A percentile compares a stretch with the other conserved stretches of the same genome.
phyloP scores from a whole-genome alignment of 2,888 invertebrate genomes.

The Bombylius discolor region DNA sequence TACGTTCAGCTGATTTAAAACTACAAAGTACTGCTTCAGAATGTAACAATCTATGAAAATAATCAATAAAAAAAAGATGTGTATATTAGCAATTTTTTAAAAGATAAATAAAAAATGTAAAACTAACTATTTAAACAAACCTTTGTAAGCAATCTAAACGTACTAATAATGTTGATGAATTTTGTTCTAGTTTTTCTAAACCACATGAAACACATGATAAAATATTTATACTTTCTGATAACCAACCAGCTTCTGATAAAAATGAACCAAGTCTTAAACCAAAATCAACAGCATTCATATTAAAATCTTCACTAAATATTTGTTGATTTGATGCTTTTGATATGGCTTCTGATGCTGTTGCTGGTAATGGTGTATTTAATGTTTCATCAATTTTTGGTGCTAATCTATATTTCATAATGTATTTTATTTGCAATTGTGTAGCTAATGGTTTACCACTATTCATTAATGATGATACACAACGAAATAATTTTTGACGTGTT shows the following conservation, averaged over 20 bases:
- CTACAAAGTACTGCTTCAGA: slow-evolving; percentile 72
- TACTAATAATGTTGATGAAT: slow-evolving; percentile 47
- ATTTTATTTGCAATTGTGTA: slow-evolving; percentile 24
- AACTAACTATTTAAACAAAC: slow-evolving; percentile 35
- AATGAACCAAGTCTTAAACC: slow-evolving; percentile 51
- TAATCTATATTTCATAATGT: slow-evolving; percentile 19
- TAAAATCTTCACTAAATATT: slow-evolving; percentile 16
- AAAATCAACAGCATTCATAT: slow-evolving; percentile 25
- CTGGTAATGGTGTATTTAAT: not conserved
- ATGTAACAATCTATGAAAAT: slow-evolving; percentile 56
- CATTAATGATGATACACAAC: slow-evolving; percentile 27
- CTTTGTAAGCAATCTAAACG: slow-evolving; percentile 76
- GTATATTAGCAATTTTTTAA: not conserved
- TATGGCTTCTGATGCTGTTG: slow-evolving; percentile 8
- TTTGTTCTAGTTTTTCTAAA: slow-evolving; percentile 43
- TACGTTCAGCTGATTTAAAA: slow-evolving; percentile 62
- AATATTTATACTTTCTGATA: slow-evolving; percentile 60
- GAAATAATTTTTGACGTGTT: slow-evolving; percentile 30
- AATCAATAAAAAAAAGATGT: not conserved
- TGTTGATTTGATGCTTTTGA: slow-evolving; percentile 12
- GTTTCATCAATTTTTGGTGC: slow-evolving; percentile 12
- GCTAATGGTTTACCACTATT: slow-evolving; percentile 26
- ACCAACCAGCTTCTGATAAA: slow-evolving; percentile 82
- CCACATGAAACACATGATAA: slow-evolving; percentile 53
- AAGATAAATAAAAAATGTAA: too few species aligned